Evolutionary conservation across 2,888 invertebrate genomes (phyloP).

Genomic region (Prosopocoilus inquinatus): DNA sequence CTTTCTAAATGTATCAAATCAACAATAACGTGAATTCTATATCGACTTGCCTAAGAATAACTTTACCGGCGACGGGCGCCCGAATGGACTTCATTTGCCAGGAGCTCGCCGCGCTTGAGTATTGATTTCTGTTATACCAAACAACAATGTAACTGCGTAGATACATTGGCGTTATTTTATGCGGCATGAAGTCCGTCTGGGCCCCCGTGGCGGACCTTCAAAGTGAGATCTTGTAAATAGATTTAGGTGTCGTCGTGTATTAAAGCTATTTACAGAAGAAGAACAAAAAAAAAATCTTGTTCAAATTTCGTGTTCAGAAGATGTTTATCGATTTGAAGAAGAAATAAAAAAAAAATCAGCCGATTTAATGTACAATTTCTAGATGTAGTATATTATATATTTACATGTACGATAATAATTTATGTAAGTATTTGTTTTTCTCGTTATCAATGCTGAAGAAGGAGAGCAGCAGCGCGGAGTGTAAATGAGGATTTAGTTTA

Average conservation of each 20-base stretch:
- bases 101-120: no score
- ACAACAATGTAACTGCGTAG: background rate
- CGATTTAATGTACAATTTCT: constrained; percentile 10
- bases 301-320: constrained; percentile 17
- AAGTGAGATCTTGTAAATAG: constrained; percentile 17
- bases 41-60: constrained; percentile 17
- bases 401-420: no score
- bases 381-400: background rate
- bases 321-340: background rate
- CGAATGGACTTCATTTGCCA: background rate
- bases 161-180: background rate
- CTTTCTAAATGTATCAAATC: constrained; percentile 9
- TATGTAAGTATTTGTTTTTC: no score
- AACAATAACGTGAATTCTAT: constrained; percentile 17
- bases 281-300: constrained; percentile 7
- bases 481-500: no score
- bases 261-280: constrained; percentile 8
- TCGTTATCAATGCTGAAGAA: no score
- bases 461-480: no score
- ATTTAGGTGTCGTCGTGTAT: constrained; percentile 7
- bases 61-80: background rate
- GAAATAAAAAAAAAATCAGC: background rate
- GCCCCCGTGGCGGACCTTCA: constrained; percentile 5
- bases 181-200: background rate
- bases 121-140: background rate